Evolutionary conservation across 2,113 vertebrate genomes (phyloP).

Genomic region (Sylvilagus bachmani): DNA sequence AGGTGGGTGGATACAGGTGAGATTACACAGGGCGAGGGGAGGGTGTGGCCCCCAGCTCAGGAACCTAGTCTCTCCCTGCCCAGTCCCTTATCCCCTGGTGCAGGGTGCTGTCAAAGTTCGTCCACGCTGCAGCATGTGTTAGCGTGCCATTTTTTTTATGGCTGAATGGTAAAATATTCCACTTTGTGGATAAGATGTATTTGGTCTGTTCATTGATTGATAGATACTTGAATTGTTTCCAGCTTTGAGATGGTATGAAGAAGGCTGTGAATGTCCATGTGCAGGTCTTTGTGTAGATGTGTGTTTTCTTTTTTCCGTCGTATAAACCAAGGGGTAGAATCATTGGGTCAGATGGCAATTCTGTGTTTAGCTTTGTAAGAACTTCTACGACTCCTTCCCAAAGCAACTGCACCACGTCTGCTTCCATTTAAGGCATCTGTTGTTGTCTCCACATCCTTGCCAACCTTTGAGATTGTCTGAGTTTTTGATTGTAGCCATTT

Average conservation of each 20-base stretch:
- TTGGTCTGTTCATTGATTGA: background rate
- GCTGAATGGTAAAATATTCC: background rate
- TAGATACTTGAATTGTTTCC: background rate
- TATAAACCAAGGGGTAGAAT: background rate
- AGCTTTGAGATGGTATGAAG: conserved; percentile 2
- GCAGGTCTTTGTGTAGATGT: background rate
- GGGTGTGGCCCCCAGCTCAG: too few relatives aligned
- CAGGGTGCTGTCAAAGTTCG: background rate
- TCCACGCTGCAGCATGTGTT: background rate
- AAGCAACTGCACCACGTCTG: background rate
- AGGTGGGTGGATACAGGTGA: too few relatives aligned
- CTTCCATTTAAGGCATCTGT: background rate
- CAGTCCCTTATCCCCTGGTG: background rate
- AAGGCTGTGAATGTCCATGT: background rate
- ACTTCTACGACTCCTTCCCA: background rate
- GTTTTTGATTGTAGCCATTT: background rate
- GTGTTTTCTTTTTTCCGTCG: background rate
- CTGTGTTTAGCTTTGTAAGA: background rate
- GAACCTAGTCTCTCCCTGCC: too few relatives aligned
- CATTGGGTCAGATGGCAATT: background rate
- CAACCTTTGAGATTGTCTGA: background rate
- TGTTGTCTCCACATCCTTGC: background rate
- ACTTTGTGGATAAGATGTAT: background rate
- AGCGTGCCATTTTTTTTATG: background rate
- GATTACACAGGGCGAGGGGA: too few relatives aligned